A percentile compares a stretch with the other conserved stretches of the same genome.
phyloP scores from a whole-genome alignment of 1,140 invertebrate species.

The Pentalonia nigronervosa region DNA sequence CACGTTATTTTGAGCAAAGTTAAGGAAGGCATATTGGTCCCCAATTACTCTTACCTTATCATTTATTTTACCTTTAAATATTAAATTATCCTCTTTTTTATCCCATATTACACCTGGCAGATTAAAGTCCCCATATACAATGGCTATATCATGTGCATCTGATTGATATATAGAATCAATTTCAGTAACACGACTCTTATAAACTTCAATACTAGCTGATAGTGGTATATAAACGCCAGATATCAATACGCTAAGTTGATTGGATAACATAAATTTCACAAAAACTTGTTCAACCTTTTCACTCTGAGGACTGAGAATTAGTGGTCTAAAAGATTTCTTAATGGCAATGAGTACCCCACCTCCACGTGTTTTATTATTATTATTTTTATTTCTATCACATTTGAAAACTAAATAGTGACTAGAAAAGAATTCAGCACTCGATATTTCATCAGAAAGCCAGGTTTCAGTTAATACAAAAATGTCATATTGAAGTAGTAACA shows the following conservation, averaged over 20 bases:
- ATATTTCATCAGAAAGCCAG: neutral
- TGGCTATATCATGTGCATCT: neutral
- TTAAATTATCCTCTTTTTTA: neutral
- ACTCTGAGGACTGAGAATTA: neutral
- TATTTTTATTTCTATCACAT: constrained; percentile 12
- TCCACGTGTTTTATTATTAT: neutral
- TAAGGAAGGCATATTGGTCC: neutral
- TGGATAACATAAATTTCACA: neutral
- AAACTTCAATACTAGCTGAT: neutral
- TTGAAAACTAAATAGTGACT: constrained; percentile 3
- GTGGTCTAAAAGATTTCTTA: neutral
- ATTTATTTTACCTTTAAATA: constrained; percentile 4
- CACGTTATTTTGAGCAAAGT: neutral
- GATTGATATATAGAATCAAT: neutral
- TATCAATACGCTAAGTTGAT: neutral
- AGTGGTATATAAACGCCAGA: neutral
- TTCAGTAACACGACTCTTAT: neutral
- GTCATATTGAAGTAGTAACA: constrained; percentile 24
- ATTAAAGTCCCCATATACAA: constrained; percentile 25
- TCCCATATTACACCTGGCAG: neutral
- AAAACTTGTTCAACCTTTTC: constrained; percentile 37
- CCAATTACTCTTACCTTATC: constrained; percentile 38
- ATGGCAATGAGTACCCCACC: neutral
- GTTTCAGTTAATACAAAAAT: neutral
- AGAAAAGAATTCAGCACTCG: constrained; percentile 25